phyloP scores from a whole-genome alignment of 2,888 invertebrate genomes.

The Scaptodrosophila latifasciaeformis region DNA sequence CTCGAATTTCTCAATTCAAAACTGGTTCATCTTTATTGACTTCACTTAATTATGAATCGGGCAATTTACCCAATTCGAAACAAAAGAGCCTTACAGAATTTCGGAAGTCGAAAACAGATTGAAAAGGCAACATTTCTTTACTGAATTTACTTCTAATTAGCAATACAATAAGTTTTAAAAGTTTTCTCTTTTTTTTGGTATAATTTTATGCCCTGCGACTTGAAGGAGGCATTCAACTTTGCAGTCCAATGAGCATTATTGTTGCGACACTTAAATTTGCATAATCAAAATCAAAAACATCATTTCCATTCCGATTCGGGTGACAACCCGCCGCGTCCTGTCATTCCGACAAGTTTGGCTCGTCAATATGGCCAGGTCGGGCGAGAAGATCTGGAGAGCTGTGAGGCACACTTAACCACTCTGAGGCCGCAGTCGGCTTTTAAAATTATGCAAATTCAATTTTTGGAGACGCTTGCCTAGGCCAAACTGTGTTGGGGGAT shows the following conservation, averaged over 20 bases:
- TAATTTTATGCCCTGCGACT: too few relatives aligned
- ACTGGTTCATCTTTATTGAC: too few relatives aligned
- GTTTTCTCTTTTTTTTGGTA: too few relatives aligned
- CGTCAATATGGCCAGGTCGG: constrained; percentile 53
- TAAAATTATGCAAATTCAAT: constrained; percentile 69
- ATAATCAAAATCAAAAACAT: constrained; percentile 72
- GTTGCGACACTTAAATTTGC: constrained; percentile 71
- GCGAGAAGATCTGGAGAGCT: too few relatives aligned
- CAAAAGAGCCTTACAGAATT: too few relatives aligned
- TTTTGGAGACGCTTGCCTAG: constrained; percentile 53
- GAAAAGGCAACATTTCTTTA: too few relatives aligned
- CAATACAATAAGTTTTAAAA: too few relatives aligned
- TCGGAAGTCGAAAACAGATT: too few relatives aligned
- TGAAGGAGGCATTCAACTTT: constrained; percentile 44
- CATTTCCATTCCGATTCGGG: constrained; percentile 50
- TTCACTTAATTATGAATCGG: too few relatives aligned
- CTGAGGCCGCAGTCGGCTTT: constrained; percentile 60
- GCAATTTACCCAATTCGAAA: too few relatives aligned
- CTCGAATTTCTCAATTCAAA: too few relatives aligned
- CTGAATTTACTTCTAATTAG: too few relatives aligned
- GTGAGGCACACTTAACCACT: constrained; percentile 53
- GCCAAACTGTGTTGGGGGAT: background rate
- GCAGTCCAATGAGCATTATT: constrained; percentile 61
- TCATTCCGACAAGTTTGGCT: background rate
- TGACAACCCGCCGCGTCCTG: background rate